Evolutionary conservation across 64 coral and sea anemone species (phyloP).

Genomic region (Trachythela sp.): DNA sequence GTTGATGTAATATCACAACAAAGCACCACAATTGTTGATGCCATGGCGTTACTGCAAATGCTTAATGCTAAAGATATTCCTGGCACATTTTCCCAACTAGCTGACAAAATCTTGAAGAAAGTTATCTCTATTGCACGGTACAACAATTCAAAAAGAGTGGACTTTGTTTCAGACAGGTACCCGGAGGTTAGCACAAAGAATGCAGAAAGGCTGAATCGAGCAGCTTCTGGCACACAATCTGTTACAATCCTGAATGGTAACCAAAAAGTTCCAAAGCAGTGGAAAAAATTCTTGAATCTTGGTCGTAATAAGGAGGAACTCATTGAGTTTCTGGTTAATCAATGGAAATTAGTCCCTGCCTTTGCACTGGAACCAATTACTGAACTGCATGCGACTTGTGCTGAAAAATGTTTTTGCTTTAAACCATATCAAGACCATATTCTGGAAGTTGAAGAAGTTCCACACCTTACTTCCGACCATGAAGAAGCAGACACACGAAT

Average conservation of each 20-base stretch:
- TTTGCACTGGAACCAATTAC: neutral
- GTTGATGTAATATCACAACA: constrained; percentile 16
- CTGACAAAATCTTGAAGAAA: neutral
- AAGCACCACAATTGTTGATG: constrained; percentile 46
- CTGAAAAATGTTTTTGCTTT: constrained; percentile 10
- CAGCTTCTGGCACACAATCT: constrained; percentile 5
- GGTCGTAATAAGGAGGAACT: constrained; percentile 10
- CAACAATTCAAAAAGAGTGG: constrained; percentile 15
- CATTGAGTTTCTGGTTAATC: neutral
- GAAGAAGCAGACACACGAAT: neutral
- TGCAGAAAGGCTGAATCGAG: neutral
- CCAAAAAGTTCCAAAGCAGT: constrained; percentile 13
- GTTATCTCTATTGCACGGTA: neutral
- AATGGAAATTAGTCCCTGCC: constrained; percentile 17
- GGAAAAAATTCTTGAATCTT: neutral
- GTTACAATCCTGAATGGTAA: constrained; percentile 13
- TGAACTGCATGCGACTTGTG: neutral
- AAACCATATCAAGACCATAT: neutral
- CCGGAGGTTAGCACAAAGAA: constrained; percentile 13
- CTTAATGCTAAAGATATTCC: constrained; percentile 20
- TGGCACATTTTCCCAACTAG: constrained; percentile 7
- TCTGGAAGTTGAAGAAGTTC: neutral
- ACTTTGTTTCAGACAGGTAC: constrained; percentile 16
- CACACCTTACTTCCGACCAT: neutral
- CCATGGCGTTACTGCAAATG: constrained; percentile 52